Base-by-base conservation (phyloP, 2,888 invertebrate genomes). In the Heliconius erato region DNA sequence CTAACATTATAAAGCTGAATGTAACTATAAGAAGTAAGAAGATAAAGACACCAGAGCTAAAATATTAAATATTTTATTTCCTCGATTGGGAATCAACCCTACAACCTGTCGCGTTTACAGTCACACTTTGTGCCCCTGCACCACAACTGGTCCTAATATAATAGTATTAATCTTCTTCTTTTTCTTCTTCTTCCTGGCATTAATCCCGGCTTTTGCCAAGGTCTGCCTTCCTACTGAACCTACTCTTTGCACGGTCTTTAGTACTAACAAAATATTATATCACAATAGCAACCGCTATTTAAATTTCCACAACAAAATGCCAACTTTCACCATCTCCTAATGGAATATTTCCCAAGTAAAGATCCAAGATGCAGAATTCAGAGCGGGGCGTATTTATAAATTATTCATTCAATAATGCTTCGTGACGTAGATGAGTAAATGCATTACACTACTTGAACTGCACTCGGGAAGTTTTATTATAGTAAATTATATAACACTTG, bases 381-480 rank as follows among this genome's bases (percentile, higher is more conserved):
- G 49, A 67, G 49, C 68, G 67, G 44, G 44, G 78, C 78, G 78
- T 78, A 78, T 78, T 78, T 68, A 78, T 78, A 78, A 78, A 78
- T 78, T 78, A 84, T 84, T 84, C 78, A 84, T 84, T 81, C 79
- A 84, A 84, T 84, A 82, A 84, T 83, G 83, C 84, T 72, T 81
- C 67, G 69, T 72, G 84, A 81, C 83, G 79, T 83, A 83, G 74
- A 72, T 74, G 82, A 67, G 82, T 82, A 72, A 82, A 79, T 79
- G 74, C 67, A 63, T 78, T 78, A 78, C 78, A 76, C 76, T 67
- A 68, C 78, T 67, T 68, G 49, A 78, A 32, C 78, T 78, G 23
- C 28, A 63, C 35, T 14, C 14, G 35, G 26, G 23, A 68, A 78
- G 78, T 78, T 78, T 77, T 78, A 78, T 77, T 63, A 59, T 35